Conservation (phyloP, 2,113 vertebrate genomes). For the Notiomystis cincta region DNA sequence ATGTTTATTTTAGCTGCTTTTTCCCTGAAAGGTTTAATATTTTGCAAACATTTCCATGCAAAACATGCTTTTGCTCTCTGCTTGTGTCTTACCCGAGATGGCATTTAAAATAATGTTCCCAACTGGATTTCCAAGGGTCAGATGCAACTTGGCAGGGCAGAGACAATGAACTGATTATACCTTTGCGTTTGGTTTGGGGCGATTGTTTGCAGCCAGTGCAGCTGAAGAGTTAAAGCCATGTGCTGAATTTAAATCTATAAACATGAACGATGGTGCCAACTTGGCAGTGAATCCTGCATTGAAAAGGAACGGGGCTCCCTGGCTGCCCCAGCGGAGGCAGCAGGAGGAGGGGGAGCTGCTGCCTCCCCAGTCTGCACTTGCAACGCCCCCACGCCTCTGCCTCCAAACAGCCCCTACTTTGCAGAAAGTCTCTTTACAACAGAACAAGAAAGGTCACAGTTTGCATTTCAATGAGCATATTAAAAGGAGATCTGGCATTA, state of each 20-base stretch:
- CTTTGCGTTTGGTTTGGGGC: constrained; percentile 29
- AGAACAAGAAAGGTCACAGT: not conserved
- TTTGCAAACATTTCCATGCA: constrained; percentile 16
- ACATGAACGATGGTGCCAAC: constrained; percentile 59
- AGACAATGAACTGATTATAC: constrained; percentile 62
- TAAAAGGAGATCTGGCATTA: constrained; percentile 17
- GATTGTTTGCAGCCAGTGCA: constrained; percentile 60
- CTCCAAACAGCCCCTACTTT: constrained; percentile 6
- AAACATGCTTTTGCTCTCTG: not conserved
- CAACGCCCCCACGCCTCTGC: not conserved
- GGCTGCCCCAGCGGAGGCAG: constrained; percentile 41
- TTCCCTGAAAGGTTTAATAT: not conserved
- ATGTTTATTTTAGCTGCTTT: not conserved
- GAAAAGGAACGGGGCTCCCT: constrained; percentile 30
- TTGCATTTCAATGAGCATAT: constrained; percentile 48
- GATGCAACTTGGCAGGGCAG: constrained; percentile 1
- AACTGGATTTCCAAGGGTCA: not conserved
- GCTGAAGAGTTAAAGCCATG: constrained; percentile 69
- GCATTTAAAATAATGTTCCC: not conserved
- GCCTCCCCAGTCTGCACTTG: constrained; percentile 4
- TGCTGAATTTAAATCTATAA: constrained; percentile 68
- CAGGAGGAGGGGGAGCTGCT: constrained; percentile 29
- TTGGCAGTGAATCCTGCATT: constrained; percentile 44
- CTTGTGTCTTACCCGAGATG: not conserved
- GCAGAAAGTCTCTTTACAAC: constrained; percentile 1